phyloP scores from a whole-genome alignment of 2,888 invertebrate genomes.

The Aelia acuminata region DNA sequence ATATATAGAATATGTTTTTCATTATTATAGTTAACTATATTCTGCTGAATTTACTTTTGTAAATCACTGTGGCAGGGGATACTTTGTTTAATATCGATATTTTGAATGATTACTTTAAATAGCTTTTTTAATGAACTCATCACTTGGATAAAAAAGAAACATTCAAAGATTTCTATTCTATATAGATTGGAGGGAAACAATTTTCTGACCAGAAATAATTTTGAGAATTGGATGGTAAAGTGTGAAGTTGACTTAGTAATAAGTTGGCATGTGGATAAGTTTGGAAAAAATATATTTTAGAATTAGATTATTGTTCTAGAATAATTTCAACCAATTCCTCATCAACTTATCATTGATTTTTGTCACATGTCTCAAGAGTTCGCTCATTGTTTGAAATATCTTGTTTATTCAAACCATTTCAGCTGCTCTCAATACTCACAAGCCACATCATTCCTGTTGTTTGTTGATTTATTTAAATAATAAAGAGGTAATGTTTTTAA shows the following conservation, averaged over 20 bases:
- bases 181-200: not conserved
- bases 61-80: not conserved
- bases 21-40: not conserved
- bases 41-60: not conserved
- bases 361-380: not conserved
- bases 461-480: not conserved
- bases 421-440: not conserved
- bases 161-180: not conserved
- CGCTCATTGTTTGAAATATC: not conserved
- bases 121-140: not conserved
- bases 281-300: not conserved
- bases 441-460: not conserved
- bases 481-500: not conserved
- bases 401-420: not conserved
- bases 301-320: not conserved
- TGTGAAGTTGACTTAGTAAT: no score
- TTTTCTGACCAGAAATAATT: not conserved
- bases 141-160: not conserved
- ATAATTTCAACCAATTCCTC: not conserved
- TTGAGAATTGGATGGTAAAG: not conserved
- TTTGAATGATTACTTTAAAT: not conserved
- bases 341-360: not conserved
- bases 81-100: no score
- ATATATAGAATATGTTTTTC: not conserved
- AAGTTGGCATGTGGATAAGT: no score